Evolutionary conservation across 2,888 invertebrate species (phyloP), one percentile per base, ranked within the genome.

Genomic region (Copidosoma aretas): DNA sequence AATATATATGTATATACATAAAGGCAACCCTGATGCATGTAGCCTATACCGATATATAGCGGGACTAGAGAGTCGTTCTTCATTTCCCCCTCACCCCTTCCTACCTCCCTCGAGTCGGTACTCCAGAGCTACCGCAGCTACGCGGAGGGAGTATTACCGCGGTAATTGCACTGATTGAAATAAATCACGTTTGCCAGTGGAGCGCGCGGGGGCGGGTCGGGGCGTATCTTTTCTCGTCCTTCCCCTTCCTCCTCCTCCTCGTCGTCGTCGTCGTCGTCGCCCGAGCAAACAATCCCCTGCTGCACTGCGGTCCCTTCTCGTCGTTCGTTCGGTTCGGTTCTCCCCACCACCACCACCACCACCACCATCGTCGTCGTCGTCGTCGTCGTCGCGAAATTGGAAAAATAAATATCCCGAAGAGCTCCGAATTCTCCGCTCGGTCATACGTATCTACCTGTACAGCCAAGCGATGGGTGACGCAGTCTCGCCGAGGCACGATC

Each of bases 121-220:
- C n/a, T n/a, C n/a, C 59, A 17, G 25, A 46, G 49, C 54, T 32
- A 64, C 54, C 32, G 32, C 32, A 32, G 32, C 32, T 32, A 32
- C 43, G 12, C 17, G 15, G 43, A 15, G 49, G 49, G 51, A 56
- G 68, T 39, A 68, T 68, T 68, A 52, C 59, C 51, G 39, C 49
- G 61, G 69, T 69, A 69, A 71, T 71, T 71, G 71, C 71, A 58
- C 58, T 69, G 68, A 71, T 71, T 71, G 71, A 71, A 67, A 71
- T 71, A 71, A 71, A 71, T 71, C 68, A 71, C 71, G 71, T 56
- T 62, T 64, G 58, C 59, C 22, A 32, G 63, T 60, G 70, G 67
- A 52, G 15, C 41, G 25, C 19, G 32, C 24, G 14, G 41, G 12
- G 43, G 43, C 3, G 12, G 43, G 43, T 4, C 12, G 12, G 21